A percentile compares a stretch with the other conserved stretches of the same genome.
These are phyloP conservation scores for Amiota mariae DNA, from an alignment of 2,888 invertebrate genomes.

Conservation along the genomic window DNA sequence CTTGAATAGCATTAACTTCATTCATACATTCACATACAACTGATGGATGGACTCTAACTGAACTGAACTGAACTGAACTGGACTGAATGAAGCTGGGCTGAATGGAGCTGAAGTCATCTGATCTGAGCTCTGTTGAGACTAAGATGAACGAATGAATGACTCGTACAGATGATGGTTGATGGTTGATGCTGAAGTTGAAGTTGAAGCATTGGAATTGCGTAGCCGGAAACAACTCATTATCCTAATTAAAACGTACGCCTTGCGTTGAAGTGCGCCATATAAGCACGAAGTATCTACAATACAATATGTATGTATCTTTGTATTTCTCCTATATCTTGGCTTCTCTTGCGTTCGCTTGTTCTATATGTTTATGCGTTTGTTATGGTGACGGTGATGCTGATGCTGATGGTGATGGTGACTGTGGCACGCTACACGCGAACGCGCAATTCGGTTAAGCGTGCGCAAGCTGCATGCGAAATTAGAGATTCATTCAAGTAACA, in stretches of 20 bases:
- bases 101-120: constrained; percentile 7
- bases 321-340: no score
- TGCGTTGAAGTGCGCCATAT: constrained; percentile 65
- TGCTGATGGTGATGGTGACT: background rate
- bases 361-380: no score
- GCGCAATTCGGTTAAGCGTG: constrained; percentile 58
- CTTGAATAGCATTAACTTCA: constrained; percentile 1
- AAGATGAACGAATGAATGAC: no score
- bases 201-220: constrained; percentile 43
- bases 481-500: constrained; percentile 47
- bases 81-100: constrained; percentile 1
- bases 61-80: background rate
- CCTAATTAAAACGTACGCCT: constrained; percentile 72
- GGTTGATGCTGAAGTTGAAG: no score
- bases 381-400: no score
- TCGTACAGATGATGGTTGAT: background rate
- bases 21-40: constrained; percentile 32
- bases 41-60: constrained; percentile 18
- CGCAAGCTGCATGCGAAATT: constrained; percentile 54
- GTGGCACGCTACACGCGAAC: constrained; percentile 68
- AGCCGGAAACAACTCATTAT: constrained; percentile 72
- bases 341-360: no score
- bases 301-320: background rate
- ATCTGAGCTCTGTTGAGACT: constrained; percentile 30
- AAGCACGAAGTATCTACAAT: constrained; percentile 40